Conservation (phyloP, 2,797 vertebrate species). For the Typhlichthys subterraneus region DNA sequence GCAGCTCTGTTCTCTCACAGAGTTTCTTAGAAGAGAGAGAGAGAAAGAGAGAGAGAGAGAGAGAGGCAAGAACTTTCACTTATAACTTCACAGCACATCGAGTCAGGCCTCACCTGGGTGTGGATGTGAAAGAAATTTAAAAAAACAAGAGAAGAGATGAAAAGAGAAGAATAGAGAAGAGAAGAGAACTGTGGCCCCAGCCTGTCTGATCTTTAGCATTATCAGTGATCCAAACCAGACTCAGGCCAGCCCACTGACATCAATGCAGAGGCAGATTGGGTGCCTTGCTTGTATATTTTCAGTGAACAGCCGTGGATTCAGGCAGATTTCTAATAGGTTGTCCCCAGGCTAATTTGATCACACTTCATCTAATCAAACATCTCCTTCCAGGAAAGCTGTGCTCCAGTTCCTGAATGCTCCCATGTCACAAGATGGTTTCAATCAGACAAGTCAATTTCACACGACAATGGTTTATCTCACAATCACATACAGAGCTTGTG, state of each 20-base stretch:
- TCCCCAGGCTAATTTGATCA: constrained; percentile 4
- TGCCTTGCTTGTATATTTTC: no score
- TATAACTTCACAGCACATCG: neutral
- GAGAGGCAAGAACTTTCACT: neutral
- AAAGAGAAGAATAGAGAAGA: neutral
- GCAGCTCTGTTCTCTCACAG: constrained; percentile 66
- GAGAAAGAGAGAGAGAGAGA: neutral
- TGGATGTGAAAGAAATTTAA: neutral
- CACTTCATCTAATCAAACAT: constrained; percentile 12
- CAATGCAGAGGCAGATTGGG: neutral
- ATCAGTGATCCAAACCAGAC: neutral
- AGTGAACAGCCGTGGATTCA: neutral
- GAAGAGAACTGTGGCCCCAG: neutral
- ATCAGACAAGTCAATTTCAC: constrained; percentile 1
- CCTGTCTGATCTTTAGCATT: neutral
- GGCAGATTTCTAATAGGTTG: constrained; percentile 1
- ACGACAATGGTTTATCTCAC: neutral
- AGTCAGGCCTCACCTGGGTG: neutral
- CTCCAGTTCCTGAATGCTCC: constrained; percentile 14
- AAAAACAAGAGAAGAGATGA: neutral
- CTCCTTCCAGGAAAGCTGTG: constrained; percentile 15
- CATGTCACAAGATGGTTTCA: neutral
- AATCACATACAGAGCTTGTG: neutral
- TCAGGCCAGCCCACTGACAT: neutral
- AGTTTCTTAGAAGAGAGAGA: constrained; percentile 53